A percentile compares a stretch with the other conserved stretches of the same genome.
phyloP scores from a whole-genome alignment of 2,797 vertebrate species.

The Melanotaenia boesemani region DNA sequence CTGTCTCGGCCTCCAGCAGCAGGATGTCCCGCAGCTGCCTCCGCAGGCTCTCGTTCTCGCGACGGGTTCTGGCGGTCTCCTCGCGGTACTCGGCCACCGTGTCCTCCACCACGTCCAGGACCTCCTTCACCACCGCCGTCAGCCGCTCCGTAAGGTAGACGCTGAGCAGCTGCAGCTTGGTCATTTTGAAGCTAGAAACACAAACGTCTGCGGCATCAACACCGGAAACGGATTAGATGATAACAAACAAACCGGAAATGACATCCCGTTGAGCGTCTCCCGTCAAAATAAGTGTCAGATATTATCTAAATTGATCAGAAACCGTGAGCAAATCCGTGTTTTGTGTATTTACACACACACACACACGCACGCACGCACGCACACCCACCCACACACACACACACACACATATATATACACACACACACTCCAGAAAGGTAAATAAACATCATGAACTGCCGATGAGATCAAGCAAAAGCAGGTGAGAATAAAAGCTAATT shows the following conservation, averaged over 20 bases:
- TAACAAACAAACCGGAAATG: conserved; percentile 56
- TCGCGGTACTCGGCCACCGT: conserved; percentile 83
- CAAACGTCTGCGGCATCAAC: conserved; percentile 28
- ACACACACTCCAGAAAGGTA: neutral
- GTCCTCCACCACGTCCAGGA: conserved; percentile 82
- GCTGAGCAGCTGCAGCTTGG: conserved; percentile 79
- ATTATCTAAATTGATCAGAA: too few relatives aligned
- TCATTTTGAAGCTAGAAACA: conserved; percentile 75
- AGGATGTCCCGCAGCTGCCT: conserved; percentile 81
- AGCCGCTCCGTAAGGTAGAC: conserved; percentile 82
- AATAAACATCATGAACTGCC: too few relatives aligned
- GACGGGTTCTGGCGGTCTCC: conserved; percentile 73
- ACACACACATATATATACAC: neutral
- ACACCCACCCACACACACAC: too few relatives aligned
- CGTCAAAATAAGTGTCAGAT: conserved; percentile 57
- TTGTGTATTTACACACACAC: too few relatives aligned
- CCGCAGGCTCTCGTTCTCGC: conserved; percentile 82
- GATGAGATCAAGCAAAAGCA: too few relatives aligned
- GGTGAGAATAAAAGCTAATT: too few relatives aligned
- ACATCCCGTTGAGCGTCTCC: rapidly evolving
- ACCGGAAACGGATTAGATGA: conserved; percentile 45
- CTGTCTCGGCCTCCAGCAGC: conserved; percentile 74
- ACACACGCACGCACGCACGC: too few relatives aligned
- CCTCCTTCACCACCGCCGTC: conserved; percentile 79
- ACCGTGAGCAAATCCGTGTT: too few relatives aligned